Base-by-base conservation (phyloP, 2,888 invertebrate species). In the Sympetrum striolatum region DNA sequence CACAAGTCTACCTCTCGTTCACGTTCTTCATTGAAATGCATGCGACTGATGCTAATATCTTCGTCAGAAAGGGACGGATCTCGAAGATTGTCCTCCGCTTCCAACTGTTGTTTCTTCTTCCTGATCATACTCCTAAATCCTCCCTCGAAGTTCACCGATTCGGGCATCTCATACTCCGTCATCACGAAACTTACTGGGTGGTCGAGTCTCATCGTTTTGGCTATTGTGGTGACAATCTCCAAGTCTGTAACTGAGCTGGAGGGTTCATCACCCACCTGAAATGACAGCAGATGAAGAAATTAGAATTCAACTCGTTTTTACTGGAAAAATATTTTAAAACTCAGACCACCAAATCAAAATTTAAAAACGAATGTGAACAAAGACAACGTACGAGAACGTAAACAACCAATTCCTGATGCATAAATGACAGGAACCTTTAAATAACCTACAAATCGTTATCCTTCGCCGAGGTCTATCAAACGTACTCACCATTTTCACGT, bases 241-340 rank as follows among this genome's bases (percentile, higher is more conserved):
- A 31, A 60, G 37, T 60, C 60, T 53, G 4, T 10, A 31, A n/a
- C 1, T 2, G 86, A 64, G 64, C 35, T 37, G 22, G 60, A 60
- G n/a, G 86, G 64, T 39, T 86, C 86, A 86, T 86, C 86, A 10
- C 86, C 60, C 18, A 86, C 60, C 86, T 86, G n/a, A 8, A 86
- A 86, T 18, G 31, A 64, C 25, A 48, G n/a, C n/a, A 60, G 10
- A 58, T 48, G n/a, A 44, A 44, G 25, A 1, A 6, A 81, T 22
- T 22, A 81, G 12, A 81, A 8, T 48, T 1, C 2, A 53, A 44
- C 44, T 44, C 44, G 10, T 44, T 53, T 25, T 31, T 73, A 31
- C 31, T 22, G 4, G 73, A 73, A 0, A 25, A 31, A n/a, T 64
- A 64, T n/a, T n/a, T 60, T 60, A 73, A 73, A 73, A 31, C 25